A percentile compares a stretch with the other conserved stretches of the same genome.
These are phyloP conservation scores for Drosophila acutilabella DNA, from an alignment of 2,888 invertebrate genomes.

Conservation along the genomic window DNA sequence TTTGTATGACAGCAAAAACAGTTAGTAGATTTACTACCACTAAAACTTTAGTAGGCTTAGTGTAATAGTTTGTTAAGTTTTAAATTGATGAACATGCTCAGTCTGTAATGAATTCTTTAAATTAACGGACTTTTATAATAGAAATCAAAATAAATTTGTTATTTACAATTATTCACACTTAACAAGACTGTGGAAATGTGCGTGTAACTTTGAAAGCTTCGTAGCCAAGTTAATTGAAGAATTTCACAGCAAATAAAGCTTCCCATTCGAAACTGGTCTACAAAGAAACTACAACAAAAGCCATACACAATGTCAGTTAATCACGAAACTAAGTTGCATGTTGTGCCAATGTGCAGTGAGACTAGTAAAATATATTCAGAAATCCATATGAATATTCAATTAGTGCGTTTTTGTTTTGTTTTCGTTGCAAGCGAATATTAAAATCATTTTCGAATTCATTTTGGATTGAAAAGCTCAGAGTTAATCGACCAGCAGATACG, in stretches of 20 bases:
- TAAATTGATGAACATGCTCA: not conserved
- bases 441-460: constrained; percentile 53
- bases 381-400: constrained; percentile 65
- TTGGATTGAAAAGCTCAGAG: constrained; percentile 33
- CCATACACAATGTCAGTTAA: constrained; percentile 63
- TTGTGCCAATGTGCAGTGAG: constrained; percentile 49
- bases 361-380: constrained; percentile 54
- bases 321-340: constrained; percentile 71
- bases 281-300: constrained; percentile 23
- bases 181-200: constrained; percentile 63
- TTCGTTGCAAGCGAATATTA: constrained; percentile 37
- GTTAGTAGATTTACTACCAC: not conserved
- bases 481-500: constrained; percentile 23
- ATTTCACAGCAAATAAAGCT: constrained; percentile 65
- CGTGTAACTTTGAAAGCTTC: constrained; percentile 52
- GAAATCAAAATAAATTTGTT: constrained; percentile 54
- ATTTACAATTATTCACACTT: constrained; percentile 73
- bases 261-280: constrained; percentile 24
- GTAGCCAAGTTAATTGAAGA: constrained; percentile 59
- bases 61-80: constrained; percentile 4
- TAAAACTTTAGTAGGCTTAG: not conserved
- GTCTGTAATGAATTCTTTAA: constrained; percentile 63
- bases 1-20: constrained; percentile 16
- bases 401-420: constrained; percentile 50
- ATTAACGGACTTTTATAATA: constrained; percentile 69